Evolutionary conservation across 2,888 invertebrate genomes (phyloP).

Genomic region (Mylabris sibirica): DNA sequence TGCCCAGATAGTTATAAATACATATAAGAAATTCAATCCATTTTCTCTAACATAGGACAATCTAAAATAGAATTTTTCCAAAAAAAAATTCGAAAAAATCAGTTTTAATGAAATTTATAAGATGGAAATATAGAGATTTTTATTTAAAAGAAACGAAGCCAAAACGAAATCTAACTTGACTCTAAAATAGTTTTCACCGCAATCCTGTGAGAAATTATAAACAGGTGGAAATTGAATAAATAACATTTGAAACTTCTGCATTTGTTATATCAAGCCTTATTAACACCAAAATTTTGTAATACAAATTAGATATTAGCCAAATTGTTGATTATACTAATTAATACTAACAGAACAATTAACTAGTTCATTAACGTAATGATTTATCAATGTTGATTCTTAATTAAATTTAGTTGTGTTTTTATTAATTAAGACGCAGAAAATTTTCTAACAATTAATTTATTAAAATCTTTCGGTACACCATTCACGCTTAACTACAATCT

Average conservation of each 20-base stretch:
- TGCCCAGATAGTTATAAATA: conserved; percentile 7
- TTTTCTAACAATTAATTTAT: neutral
- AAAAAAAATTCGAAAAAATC: neutral
- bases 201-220: conserved; percentile 25
- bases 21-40: neutral
- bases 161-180: conserved; percentile 14
- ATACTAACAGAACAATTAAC: neutral
- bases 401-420: neutral
- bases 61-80: neutral
- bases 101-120: conserved; percentile 2
- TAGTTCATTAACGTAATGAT: neutral
- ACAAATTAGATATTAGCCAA: neutral
- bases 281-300: neutral
- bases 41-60: neutral
- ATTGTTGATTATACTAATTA: neutral
- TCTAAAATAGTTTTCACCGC: conserved; percentile 17
- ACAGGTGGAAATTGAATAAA: conserved; percentile 32
- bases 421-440: neutral
- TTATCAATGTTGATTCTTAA: neutral
- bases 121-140: neutral
- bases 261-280: neutral
- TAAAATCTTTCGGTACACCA: neutral
- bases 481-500: neutral
- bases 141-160: conserved; percentile 15
- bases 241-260: conserved; percentile 22